Evolutionary conservation across 2,888 invertebrate genomes (phyloP).

Genomic region (Synergus gifuensis): DNA sequence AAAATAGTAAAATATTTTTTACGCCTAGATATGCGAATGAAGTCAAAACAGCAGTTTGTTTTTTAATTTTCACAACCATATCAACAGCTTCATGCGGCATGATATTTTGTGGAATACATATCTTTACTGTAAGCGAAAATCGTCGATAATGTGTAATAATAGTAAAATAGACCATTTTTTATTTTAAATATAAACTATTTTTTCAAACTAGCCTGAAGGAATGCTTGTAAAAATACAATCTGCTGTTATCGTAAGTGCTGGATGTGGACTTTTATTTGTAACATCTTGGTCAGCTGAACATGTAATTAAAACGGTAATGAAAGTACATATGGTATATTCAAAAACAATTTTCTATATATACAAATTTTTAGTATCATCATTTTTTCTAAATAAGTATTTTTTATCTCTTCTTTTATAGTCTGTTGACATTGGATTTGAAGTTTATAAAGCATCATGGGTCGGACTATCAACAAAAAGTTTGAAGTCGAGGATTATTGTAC

Average conservation of each 20-base stretch:
- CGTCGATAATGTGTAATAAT: neutral
- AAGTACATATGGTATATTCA: neutral
- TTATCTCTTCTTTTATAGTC: neutral
- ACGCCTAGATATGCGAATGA: neutral
- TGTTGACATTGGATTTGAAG: conserved; percentile 3
- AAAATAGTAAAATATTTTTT: neutral
- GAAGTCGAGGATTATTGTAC: conserved; percentile 44
- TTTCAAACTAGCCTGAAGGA: conserved; percentile 14
- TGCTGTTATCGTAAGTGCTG: conserved; percentile 4
- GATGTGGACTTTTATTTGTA: conserved; percentile 21
- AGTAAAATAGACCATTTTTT: neutral
- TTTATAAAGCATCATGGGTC: conserved; percentile 33
- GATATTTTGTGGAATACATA: conserved; percentile 21
- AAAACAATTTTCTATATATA: neutral
- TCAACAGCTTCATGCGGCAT: neutral
- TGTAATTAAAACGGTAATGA: conserved; percentile 21
- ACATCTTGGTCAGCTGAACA: conserved; percentile 18
- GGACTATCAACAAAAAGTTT: neutral
- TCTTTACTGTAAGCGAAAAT: conserved; percentile 20
- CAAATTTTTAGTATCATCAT: neutral
- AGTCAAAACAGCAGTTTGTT: neutral
- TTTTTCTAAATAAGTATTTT: neutral
- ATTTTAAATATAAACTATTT: neutral
- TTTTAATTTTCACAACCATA: conserved; percentile 22
- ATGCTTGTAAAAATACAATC: conserved; percentile 25